Percentiles rank a stretch among this genome's conserved stretches.
Evolutionary conservation across 2,113 vertebrate genomes (phyloP).

Genomic region (Panthera uncia): DNA sequence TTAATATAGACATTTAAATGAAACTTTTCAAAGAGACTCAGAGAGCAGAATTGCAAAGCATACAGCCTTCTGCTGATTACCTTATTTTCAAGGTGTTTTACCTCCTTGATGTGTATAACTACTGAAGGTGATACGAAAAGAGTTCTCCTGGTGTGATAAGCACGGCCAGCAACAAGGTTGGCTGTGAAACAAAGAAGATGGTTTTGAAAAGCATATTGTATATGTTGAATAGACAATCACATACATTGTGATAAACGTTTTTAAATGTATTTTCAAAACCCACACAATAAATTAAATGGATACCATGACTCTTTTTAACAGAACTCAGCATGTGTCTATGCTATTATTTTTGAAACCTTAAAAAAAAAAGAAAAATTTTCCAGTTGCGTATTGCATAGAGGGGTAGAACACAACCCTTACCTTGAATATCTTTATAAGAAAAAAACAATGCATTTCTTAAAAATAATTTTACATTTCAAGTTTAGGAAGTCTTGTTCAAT

Average conservation of each 20-base stretch:
- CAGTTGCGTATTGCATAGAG: not conserved
- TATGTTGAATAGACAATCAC: constrained; percentile 49
- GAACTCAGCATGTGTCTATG: not conserved
- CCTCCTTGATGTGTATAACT: not conserved
- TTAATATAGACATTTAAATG: constrained; percentile 54
- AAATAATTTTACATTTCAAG: constrained; percentile 35
- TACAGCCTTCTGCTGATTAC: constrained; percentile 17
- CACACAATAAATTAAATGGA: constrained; percentile 48
- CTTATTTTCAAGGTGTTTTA: constrained; percentile 64
- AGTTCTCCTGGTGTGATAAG: constrained; percentile 25
- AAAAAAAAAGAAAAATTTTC: not conserved
- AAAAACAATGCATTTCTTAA: constrained; percentile 2
- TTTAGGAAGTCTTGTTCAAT: not conserved
- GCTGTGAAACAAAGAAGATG: constrained; percentile 53
- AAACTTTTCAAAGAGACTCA: constrained; percentile 49
- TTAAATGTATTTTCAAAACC: constrained; percentile 49
- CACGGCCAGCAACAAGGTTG: constrained; percentile 8
- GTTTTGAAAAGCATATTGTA: constrained; percentile 60
- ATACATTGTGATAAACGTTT: constrained; percentile 60
- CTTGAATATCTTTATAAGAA: constrained; percentile 20
- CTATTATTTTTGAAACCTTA: constrained; percentile 41
- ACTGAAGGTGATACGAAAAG: constrained; percentile 41
- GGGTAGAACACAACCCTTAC: not conserved
- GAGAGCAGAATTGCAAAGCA: constrained; percentile 34
- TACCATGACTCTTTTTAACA: constrained; percentile 37